Conservation (phyloP, 2,888 invertebrate genomes). For the Actias luna region DNA sequence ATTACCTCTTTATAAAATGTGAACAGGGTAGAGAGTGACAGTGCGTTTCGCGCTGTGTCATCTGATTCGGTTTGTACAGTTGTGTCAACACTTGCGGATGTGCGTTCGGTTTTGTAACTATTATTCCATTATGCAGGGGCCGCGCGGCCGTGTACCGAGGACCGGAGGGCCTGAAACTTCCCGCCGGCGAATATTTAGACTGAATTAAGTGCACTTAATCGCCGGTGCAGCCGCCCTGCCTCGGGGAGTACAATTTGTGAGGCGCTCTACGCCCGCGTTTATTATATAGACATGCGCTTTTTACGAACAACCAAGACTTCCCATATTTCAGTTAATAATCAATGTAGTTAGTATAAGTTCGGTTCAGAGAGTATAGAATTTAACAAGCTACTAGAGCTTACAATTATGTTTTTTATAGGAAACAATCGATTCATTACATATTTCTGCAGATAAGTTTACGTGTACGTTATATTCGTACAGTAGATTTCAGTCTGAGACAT, state of each 20-base stretch:
- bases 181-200: conserved; percentile 68
- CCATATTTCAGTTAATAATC: conserved; percentile 46
- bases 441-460: no score
- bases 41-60: background rate
- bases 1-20: background rate
- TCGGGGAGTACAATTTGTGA: conserved; percentile 56
- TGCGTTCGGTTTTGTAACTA: conserved; percentile 5
- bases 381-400: background rate
- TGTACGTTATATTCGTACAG: no score
- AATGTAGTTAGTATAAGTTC: background rate
- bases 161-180: conserved; percentile 21
- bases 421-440: background rate
- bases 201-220: conserved; percentile 77
- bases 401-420: background rate
- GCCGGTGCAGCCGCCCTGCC: conserved; percentile 64
- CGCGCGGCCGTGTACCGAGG: background rate
- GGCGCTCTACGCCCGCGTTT: conserved; percentile 43
- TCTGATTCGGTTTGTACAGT: conserved; percentile 5
- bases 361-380: background rate
- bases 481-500: no score
- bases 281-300: conserved; percentile 58
- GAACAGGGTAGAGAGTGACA: background rate
- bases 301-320: conserved; percentile 44
- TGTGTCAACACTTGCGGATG: conserved; percentile 5
- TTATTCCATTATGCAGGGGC: background rate